These are phyloP conservation scores for Drosophila orena DNA, from an alignment of 1,140 invertebrate species.

Conservation along the genomic window DNA sequence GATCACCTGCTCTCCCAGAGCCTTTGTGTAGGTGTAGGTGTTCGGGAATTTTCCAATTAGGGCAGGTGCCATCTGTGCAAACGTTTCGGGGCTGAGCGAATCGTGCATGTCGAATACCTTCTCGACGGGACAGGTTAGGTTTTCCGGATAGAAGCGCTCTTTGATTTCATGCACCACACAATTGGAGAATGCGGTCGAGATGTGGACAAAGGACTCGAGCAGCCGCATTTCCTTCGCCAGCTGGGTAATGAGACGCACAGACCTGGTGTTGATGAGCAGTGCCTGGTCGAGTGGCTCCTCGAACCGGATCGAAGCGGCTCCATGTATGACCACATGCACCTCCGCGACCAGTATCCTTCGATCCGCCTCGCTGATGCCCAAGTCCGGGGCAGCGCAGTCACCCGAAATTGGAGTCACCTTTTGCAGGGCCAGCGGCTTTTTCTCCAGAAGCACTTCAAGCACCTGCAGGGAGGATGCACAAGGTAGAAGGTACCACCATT, in stretches of 20 bases:
- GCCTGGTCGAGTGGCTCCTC: constrained; percentile 90
- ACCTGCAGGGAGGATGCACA: constrained; percentile 16
- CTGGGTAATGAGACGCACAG: constrained; percentile 86
- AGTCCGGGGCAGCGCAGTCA: constrained; percentile 86
- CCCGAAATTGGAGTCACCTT: constrained; percentile 85
- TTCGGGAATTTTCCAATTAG: constrained; percentile 91
- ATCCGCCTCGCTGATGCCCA: constrained; percentile 89
- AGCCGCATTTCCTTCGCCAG: constrained; percentile 88
- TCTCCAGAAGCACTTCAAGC: constrained; percentile 30
- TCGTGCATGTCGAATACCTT: constrained; percentile 87
- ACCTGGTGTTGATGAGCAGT: constrained; percentile 87
- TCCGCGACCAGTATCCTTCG: constrained; percentile 53
- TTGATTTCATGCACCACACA: constrained; percentile 87
- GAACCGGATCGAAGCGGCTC: constrained; percentile 93
- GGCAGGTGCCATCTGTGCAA: constrained; percentile 88
- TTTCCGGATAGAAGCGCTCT: constrained; percentile 90
- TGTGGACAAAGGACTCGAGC: constrained; percentile 88
- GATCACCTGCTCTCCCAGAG: constrained; percentile 90
- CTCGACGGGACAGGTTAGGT: constrained; percentile 87
- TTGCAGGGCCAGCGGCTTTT: constrained; percentile 33
- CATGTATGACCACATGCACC: constrained; percentile 91
- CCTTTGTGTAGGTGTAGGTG: constrained; percentile 94
- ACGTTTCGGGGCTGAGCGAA: constrained; percentile 85
- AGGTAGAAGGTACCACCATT: no score
- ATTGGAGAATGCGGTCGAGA: constrained; percentile 91